phyloP scores from a whole-genome alignment of 2,888 invertebrate genomes.

The Tetheella fluctuosa region DNA sequence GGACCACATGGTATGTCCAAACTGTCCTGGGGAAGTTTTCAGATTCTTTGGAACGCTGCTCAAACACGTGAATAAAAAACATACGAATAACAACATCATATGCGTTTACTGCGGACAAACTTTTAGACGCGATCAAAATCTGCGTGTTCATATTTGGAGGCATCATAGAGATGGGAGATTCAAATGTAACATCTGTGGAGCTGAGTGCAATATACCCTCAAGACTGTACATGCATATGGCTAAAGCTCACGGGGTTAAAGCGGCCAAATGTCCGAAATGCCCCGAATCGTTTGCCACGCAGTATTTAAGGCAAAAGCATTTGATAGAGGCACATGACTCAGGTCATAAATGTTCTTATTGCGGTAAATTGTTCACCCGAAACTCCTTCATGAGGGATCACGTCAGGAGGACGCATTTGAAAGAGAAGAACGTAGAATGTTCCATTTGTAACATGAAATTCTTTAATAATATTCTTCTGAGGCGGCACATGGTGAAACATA shows the following conservation, averaged over 20 bases:
- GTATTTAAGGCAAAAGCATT: constrained; percentile 79
- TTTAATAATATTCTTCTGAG: constrained; percentile 73
- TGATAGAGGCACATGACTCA: constrained; percentile 78
- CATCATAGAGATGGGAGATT: constrained; percentile 74
- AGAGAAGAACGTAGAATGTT: constrained; percentile 75
- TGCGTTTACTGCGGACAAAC: constrained; percentile 77
- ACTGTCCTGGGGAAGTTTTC: constrained; percentile 69
- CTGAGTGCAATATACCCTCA: constrained; percentile 75
- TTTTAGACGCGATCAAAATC: constrained; percentile 73
- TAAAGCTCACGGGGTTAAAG: constrained; percentile 71
- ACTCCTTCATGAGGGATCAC: constrained; percentile 74
- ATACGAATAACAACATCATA: constrained; percentile 76
- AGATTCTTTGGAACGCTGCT: constrained; percentile 74
- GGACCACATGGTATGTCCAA: constrained; percentile 73
- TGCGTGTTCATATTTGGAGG: constrained; percentile 75
- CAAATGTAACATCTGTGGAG: constrained; percentile 69
- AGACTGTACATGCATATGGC: constrained; percentile 80
- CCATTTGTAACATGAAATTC: constrained; percentile 75
- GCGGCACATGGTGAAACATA: constrained; percentile 76
- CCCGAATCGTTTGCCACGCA: constrained; percentile 78
- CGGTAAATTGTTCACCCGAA: constrained; percentile 69
- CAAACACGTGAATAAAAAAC: constrained; percentile 75
- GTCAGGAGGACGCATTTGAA: constrained; percentile 72
- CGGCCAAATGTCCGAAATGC: constrained; percentile 75
- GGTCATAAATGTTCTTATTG: constrained; percentile 77